phyloP scores from a whole-genome alignment of 2,113 vertebrate genomes.

The Ivindomyrus marchei region DNA sequence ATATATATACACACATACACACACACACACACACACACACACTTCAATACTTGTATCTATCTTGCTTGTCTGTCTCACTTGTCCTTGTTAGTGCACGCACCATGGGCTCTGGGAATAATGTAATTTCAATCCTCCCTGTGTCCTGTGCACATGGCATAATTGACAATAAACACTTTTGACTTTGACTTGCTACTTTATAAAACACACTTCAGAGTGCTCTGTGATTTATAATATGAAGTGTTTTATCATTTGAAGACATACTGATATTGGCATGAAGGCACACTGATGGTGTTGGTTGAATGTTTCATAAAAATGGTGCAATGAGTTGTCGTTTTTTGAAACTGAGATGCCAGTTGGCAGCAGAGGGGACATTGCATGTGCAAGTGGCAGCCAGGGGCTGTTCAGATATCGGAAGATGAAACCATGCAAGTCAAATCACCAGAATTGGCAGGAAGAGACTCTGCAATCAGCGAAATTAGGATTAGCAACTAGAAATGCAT shows the following conservation, averaged over 20 bases:
- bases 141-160: no score
- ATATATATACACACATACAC: no score
- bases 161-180: not conserved
- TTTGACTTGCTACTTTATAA: not conserved
- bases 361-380: not conserved
- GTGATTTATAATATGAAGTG: not conserved
- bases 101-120: no score
- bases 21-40: no score
- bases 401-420: not conserved
- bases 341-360: not conserved
- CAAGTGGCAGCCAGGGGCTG: not conserved
- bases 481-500: constrained; percentile 2
- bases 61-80: no score
- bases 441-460: not conserved
- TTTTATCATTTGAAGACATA: not conserved
- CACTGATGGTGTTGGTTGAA: not conserved
- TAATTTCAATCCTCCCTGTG: no score
- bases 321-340: not conserved
- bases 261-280: not conserved
- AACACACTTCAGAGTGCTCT: not conserved
- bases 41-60: no score
- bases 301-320: not conserved
- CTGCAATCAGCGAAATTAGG: constrained; percentile 4
- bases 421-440: constrained; percentile 1
- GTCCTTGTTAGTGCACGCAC: no score